Evolutionary conservation across 2,797 vertebrate genomes (phyloP).

Genomic region (Helarctos malayanus): DNA sequence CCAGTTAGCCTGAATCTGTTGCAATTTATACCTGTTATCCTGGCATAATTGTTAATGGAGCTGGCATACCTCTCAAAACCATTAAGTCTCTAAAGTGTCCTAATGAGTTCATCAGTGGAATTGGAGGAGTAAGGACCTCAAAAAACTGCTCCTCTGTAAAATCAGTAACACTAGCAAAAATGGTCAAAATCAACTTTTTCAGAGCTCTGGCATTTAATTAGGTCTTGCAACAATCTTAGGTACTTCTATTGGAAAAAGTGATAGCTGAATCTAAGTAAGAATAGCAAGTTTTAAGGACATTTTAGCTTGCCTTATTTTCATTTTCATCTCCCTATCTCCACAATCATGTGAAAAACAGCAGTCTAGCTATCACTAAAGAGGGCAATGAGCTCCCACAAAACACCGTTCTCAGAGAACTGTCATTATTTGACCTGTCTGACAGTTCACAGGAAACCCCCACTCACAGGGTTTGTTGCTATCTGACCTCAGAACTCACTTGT

Average conservation of each 20-base stretch:
- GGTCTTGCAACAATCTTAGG: neutral
- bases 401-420: neutral
- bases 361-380: neutral
- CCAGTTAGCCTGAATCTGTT: neutral
- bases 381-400: neutral
- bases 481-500: neutral
- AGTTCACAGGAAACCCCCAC: neutral
- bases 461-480: neutral
- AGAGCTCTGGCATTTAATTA: neutral
- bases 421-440: too few relatives aligned
- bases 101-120: neutral
- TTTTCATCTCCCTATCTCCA: neutral
- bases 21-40: neutral
- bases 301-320: neutral
- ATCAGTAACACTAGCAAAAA: neutral
- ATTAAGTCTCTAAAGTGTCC: neutral
- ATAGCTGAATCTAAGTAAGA: neutral
- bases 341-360: neutral
- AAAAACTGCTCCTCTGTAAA: neutral
- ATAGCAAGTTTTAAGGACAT: neutral
- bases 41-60: neutral
- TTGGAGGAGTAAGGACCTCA: neutral
- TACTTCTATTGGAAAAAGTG: neutral
- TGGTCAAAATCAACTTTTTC: neutral
- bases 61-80: neutral